These are phyloP conservation scores for Plutomurus gul DNA, from an alignment of 1,140 invertebrate genomes.

Conservation along the genomic window DNA sequence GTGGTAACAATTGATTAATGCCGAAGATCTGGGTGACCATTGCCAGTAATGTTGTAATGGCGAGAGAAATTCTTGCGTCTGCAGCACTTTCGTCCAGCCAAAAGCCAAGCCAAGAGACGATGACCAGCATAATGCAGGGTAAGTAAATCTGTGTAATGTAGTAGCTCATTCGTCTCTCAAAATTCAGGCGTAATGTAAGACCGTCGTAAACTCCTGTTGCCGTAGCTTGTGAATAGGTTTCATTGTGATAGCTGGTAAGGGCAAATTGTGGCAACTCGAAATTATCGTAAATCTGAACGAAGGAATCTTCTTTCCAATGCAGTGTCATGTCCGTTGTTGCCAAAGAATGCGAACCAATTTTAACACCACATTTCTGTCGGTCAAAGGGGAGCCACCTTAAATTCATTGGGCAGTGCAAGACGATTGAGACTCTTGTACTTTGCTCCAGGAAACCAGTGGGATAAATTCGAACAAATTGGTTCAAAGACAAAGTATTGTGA, in stretches of 20 bases:
- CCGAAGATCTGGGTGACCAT: conserved; percentile 64
- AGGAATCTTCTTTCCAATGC: no score
- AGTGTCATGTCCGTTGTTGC: no score
- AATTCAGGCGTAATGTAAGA: conserved; percentile 60
- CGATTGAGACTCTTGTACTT: no score
- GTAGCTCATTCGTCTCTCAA: conserved; percentile 61
- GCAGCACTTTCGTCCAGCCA: conserved; percentile 63
- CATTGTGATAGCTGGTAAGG: neutral
- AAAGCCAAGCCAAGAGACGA: conserved; percentile 65
- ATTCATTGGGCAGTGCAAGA: no score
- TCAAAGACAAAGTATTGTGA: neutral
- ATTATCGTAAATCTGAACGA: no score
- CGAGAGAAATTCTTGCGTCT: conserved; percentile 63
- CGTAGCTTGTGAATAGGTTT: neutral
- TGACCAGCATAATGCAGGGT: conserved; percentile 63
- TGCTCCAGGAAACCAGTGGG: no score
- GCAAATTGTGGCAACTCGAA: no score
- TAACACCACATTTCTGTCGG: no score
- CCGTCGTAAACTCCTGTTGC: conserved; percentile 58
- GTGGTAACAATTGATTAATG: conserved; percentile 56
- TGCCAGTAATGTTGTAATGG: conserved; percentile 65
- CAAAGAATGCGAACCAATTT: no score
- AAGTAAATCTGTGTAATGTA: conserved; percentile 63
- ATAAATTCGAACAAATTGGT: no score
- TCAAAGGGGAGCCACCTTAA: no score